These are phyloP conservation scores for Albula goreensis DNA, from an alignment of 2,113 vertebrate species.

Conservation along the genomic window DNA sequence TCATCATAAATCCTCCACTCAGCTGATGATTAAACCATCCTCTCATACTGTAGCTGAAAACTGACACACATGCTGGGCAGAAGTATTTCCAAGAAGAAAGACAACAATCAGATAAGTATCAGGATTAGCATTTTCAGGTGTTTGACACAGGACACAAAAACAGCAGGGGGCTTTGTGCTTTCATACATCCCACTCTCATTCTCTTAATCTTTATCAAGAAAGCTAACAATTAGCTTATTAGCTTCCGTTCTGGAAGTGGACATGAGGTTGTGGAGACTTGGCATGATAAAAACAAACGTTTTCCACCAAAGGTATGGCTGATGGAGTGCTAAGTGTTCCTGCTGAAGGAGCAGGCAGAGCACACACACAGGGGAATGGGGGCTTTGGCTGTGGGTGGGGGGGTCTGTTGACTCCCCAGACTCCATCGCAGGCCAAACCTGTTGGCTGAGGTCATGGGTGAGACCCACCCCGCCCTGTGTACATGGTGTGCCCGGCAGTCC, in stretches of 20 bases:
- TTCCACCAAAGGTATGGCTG: neutral
- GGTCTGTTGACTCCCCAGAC: neutral
- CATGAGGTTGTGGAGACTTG: neutral
- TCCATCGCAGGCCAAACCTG: neutral
- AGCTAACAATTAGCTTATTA: neutral
- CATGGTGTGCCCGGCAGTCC: constrained; percentile 5
- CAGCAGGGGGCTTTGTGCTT: neutral
- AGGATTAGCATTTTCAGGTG: neutral
- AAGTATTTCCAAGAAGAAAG: neutral
- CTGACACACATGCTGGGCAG: neutral
- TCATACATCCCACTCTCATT: neutral
- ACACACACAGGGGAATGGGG: neutral
- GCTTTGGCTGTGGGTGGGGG: neutral
- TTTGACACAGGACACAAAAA: neutral
- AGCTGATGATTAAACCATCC: neutral
- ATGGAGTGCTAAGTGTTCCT: neutral
- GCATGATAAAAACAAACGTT: neutral
- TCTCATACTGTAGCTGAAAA: neutral
- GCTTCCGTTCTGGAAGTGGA: neutral
- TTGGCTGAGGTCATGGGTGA: neutral
- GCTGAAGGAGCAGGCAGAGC: neutral
- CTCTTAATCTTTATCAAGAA: neutral
- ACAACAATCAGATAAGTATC: neutral
- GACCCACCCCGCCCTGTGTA: neutral
- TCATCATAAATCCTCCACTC: neutral